These are phyloP conservation scores for Ptychodera flava DNA, from an alignment of 35 echinoderm and acorn worm species.

Conservation along the genomic window DNA sequence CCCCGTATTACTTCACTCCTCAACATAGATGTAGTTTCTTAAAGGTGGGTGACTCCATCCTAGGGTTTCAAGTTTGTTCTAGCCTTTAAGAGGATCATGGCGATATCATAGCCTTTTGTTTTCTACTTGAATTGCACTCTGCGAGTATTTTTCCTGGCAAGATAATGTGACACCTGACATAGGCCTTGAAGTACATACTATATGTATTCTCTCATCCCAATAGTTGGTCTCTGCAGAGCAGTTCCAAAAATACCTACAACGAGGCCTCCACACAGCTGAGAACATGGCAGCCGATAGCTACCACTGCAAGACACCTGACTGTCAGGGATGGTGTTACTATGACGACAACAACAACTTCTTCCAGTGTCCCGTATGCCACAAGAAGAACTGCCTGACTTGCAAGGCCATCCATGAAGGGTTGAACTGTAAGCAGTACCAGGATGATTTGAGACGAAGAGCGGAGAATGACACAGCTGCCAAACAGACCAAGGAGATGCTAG, in stretches of 20 bases:
- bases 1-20: too few relatives aligned
- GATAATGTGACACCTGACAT: too few relatives aligned
- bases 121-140: too few relatives aligned
- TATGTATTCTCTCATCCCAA: too few relatives aligned
- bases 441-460: conserved; percentile 55
- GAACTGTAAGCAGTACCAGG: conserved; percentile 96
- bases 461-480: conserved; percentile 75
- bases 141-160: too few relatives aligned
- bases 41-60: too few relatives aligned
- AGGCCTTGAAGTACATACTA: too few relatives aligned
- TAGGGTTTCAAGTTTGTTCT: too few relatives aligned
- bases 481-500: conserved; percentile 66
- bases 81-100: too few relatives aligned
- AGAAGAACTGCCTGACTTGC: conserved; percentile 91
- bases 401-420: conserved; percentile 93
- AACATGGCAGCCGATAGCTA: conserved; percentile 58
- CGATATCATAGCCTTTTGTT: too few relatives aligned
- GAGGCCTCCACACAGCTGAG: conserved; percentile 60
- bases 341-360: conserved; percentile 98
- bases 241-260: conserved; percentile 67
- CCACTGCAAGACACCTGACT: conserved; percentile 94
- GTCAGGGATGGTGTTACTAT: conserved; percentile 80
- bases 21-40: too few relatives aligned
- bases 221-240: conserved; percentile 65
- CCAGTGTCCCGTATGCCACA: conserved; percentile 57